These are phyloP conservation scores for Drosophila kikkawai DNA, from an alignment of 1,140 invertebrate genomes.

Conservation along the genomic window DNA sequence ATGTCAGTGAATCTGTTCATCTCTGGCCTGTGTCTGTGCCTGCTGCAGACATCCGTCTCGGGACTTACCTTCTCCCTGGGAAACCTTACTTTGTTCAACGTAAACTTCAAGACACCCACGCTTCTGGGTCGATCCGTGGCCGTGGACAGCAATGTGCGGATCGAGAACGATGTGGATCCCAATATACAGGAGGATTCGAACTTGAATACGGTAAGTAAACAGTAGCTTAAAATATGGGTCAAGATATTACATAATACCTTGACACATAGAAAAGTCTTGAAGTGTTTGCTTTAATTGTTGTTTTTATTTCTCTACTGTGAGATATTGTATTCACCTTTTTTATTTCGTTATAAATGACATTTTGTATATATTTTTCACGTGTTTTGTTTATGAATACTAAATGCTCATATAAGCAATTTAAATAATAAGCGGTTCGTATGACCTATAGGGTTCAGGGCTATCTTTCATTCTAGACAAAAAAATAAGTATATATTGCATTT, in stretches of 20 bases:
- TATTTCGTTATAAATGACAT: not conserved
- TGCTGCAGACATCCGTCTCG: conserved; percentile 27
- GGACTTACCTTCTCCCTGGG: conserved; percentile 56
- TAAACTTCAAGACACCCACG: conserved; percentile 56
- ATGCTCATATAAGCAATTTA: no score
- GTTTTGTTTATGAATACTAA: conserved; percentile 2
- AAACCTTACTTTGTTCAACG: conserved; percentile 66
- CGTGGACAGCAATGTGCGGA: conserved; percentile 27
- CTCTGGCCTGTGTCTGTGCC: conserved; percentile 35
- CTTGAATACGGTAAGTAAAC: conserved; percentile 64
- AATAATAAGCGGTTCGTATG: not conserved
- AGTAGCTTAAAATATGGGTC: not conserved
- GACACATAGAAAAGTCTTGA: not conserved
- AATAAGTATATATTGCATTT: not conserved
- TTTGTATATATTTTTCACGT: conserved; percentile 1
- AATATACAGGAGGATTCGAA: conserved; percentile 71
- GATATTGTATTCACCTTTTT: not conserved
- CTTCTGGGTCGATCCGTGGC: conserved; percentile 33
- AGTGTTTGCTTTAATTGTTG: not conserved
- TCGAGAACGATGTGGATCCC: conserved; percentile 63
- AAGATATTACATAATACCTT: not conserved
- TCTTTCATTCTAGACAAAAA: not conserved
- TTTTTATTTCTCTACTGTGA: not conserved
- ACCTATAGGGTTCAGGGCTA: not conserved
- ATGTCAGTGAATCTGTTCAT: conserved; percentile 27